These are phyloP conservation scores for Neoascia interrupta DNA, from an alignment of 2,888 invertebrate species.

Conservation along the genomic window DNA sequence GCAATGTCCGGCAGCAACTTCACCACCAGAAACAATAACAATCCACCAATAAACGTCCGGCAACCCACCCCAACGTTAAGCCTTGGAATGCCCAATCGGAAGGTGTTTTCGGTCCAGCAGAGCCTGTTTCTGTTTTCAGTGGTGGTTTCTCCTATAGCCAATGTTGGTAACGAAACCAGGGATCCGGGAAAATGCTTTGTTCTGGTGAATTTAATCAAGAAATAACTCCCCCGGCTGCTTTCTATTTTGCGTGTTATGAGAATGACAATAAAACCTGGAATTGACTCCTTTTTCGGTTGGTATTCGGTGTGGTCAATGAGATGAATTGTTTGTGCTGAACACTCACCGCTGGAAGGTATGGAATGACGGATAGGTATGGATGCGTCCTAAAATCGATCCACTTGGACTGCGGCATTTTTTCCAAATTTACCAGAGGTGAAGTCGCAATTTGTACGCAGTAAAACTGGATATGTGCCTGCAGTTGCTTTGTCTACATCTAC, in stretches of 20 bases:
- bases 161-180: background rate
- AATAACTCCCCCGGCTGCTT: conserved; percentile 51
- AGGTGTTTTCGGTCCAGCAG: background rate
- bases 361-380: background rate
- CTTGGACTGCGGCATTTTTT: background rate
- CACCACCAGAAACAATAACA: conserved; percentile 43
- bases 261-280: conserved; percentile 50
- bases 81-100: background rate
- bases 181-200: conserved; percentile 41
- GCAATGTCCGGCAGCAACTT: background rate
- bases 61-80: background rate
- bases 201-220: conserved; percentile 55
- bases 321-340: conserved; percentile 38
- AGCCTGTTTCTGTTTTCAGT: conserved; percentile 7
- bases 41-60: background rate
- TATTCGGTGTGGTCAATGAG: conserved; percentile 37
- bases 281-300: conserved; percentile 34
- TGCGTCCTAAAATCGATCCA: background rate
- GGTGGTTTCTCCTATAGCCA: background rate
- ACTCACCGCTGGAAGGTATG: conserved; percentile 16
- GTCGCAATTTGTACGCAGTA: too few species aligned
- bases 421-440: background rate
- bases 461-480: too few species aligned
- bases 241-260: conserved; percentile 30
- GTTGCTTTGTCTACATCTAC: too few species aligned